Percentiles rank a stretch among this genome's conserved stretches.
phyloP scores from a whole-genome alignment of 2,113 vertebrate genomes.

The Taxidea taxus region DNA sequence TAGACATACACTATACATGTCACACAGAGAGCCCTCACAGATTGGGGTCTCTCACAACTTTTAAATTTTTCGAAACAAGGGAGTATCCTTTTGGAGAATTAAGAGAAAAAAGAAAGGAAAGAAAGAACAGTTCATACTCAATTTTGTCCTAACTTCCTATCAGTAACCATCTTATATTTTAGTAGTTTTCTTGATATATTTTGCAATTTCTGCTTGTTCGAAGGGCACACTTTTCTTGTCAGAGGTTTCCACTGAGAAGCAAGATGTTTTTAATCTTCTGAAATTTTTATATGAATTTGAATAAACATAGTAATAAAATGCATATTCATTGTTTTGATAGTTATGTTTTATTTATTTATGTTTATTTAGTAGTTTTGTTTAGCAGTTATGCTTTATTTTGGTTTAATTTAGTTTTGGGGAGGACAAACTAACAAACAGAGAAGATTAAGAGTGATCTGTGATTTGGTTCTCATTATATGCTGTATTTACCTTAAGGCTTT shows the following conservation, averaged over 20 bases:
- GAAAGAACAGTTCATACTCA: neutral
- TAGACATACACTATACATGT: neutral
- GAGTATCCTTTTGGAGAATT: neutral
- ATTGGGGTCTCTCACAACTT: neutral
- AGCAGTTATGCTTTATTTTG: neutral
- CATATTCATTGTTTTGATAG: neutral
- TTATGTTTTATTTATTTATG: neutral
- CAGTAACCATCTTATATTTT: neutral
- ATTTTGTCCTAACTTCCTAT: neutral
- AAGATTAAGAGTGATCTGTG: neutral
- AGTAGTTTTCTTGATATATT: neutral
- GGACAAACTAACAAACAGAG: neutral
- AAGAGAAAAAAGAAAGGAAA: neutral
- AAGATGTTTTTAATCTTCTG: constrained; percentile 1
- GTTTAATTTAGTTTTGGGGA: neutral
- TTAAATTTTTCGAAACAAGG: neutral
- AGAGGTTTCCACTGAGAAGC: neutral
- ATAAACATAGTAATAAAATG: neutral
- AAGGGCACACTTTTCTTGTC: neutral
- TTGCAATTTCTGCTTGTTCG: neutral
- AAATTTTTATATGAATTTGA: neutral
- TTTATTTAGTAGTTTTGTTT: neutral
- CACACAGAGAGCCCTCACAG: neutral
- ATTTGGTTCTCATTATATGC: neutral
- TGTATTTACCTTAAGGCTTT: neutral